These are phyloP conservation scores for Caenorhabditis briggsae DNA, from an alignment of 1,140 invertebrate genomes.

Conservation along the genomic window DNA sequence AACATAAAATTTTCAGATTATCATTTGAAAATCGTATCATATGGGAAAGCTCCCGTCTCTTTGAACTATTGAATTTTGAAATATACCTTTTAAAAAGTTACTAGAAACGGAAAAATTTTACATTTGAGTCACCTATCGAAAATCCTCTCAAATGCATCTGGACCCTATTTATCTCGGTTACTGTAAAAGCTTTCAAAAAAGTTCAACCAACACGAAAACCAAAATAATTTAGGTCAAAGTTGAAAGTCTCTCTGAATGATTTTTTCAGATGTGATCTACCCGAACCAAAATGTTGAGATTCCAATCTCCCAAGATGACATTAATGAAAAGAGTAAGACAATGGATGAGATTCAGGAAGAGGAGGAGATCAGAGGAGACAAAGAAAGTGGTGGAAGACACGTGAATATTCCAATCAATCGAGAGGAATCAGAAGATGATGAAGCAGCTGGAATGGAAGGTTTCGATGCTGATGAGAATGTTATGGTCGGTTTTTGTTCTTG, in stretches of 20 bases:
- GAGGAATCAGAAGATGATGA: not conserved
- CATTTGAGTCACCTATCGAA: no score
- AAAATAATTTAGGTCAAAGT: no score
- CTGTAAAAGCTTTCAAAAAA: no score
- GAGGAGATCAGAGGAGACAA: not conserved
- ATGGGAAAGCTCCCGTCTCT: no score
- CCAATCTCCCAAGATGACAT: conserved; percentile 7
- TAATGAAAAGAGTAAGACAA: conserved; percentile 23
- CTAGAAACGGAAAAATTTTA: no score
- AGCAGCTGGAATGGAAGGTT: not conserved
- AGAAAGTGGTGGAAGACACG: not conserved
- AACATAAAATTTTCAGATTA: no score
- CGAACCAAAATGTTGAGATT: not conserved
- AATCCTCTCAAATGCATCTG: no score
- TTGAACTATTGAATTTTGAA: no score
- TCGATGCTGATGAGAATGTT: not conserved
- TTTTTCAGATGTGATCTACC: conserved; percentile 8
- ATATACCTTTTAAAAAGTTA: no score
- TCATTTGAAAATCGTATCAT: no score
- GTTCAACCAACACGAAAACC: no score
- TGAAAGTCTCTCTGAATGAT: not conserved
- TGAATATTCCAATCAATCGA: conserved; percentile 21
- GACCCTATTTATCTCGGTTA: no score
- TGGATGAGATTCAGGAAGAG: not conserved
- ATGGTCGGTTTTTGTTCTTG: not conserved